Base-by-base conservation (phyloP, 2,888 invertebrate species). In the Abrostola tripartita region DNA sequence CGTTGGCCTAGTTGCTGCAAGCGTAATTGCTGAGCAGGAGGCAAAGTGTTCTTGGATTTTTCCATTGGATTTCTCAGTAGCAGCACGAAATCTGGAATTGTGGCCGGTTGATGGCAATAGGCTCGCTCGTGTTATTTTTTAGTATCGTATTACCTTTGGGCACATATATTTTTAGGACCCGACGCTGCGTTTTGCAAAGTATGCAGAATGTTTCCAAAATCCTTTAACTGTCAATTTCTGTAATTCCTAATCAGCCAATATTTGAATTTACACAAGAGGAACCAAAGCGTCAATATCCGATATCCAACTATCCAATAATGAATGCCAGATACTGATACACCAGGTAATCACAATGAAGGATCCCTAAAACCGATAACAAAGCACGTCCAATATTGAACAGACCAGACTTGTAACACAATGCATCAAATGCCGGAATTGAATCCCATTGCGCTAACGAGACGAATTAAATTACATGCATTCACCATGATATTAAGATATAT, bases 321-420 rank as follows among this genome's bases (percentile, higher is more conserved):
- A 51, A 62, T 37, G 52, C 35, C 14, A 38, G 50, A 58, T n/a
- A 40, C n/a, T 60, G 24, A 44, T 50, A 53, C 56, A 38, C 44
- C 24, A 47, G 44, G 24, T 47, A 47, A 24, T 55, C 54, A 58
- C 40, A 58, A 55, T 58, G 10, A n/a, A 58, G 11, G 36, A 44
- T 38, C 4, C 6, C n/a, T 14, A 35, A 5, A 37, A 61, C 52
- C n/a, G 14, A 37, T 37, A 65, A 76, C 67, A 67, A 65, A 62
- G 49, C 58, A 35, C 53, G 38, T 65, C 37, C 56, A 54, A 66
- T 62, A 52, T 55, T 42, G 38, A 12, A 55, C n/a, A 41, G 35
- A 41, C 14, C 12, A 36, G 12, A 44, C 54, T 7, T 41, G 56
- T 60, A 66, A 64, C 58, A 47, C 38, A 49, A 55, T 51, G 44